Evolutionary conservation across 2,888 invertebrate genomes (phyloP), one percentile per base, ranked within the genome.

Genomic region (Tenthredo notha): DNA sequence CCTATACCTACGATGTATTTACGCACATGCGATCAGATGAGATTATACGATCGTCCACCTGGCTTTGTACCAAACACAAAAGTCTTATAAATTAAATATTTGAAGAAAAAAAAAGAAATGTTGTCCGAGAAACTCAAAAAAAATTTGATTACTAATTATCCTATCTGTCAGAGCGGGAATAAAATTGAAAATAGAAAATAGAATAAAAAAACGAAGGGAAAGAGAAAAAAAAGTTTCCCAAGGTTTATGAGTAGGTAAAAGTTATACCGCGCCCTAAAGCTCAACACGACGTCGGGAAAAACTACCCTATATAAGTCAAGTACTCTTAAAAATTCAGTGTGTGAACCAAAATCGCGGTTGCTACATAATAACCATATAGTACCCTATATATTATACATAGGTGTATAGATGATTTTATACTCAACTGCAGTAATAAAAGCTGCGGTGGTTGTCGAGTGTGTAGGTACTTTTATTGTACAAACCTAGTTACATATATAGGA

Each of bases 291-390:
- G 15, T 80, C 29, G 9, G 25, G 37, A 37, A 61, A 58, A 61
- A 25, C 61, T 61, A 33, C 58, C 47, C 80, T 12, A 1, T 12
- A 1, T 33, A 18, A 65, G 83, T 83, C 83, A 83, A 83, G 83
- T 47, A 50, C 83, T 65, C 65, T 40, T 70, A 6, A 33, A 83
- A 43, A 61, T 54, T 50, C 61, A 88, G 89, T 90, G 90, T 90
- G 90, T 90, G 91, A 91, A 90, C 89, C 88, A 67, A 88, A 25
- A 25, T 3, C 88, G 90, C 87, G 91, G 91, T 91, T 85, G 90
- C 87, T 90, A 92, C 92, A 92, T n/a, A 61, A 91, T 91, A 91
- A 91, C 90, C 85, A 85, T 85, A 84, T 84, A 74, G 37, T 33
- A 33, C 4, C 3, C n/a, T n/a, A n/a, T 33, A 4, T 61, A 21